Conservation (phyloP, 1,140 invertebrate genomes). For the Tetramorium parvispinum region DNA sequence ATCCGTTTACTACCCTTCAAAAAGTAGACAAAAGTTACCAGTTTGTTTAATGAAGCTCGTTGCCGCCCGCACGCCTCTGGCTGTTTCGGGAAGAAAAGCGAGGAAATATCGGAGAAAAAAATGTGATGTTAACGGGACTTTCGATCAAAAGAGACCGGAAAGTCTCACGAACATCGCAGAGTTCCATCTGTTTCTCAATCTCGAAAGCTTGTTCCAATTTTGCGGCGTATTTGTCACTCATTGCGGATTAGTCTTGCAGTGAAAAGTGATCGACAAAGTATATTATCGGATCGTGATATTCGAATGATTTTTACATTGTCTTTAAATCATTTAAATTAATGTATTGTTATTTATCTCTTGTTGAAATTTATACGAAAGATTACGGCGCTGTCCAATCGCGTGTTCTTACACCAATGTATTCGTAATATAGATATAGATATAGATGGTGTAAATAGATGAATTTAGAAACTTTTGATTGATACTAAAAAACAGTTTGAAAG, state of each 20-base stretch:
- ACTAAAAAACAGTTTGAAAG: no score
- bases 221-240: slow-evolving; percentile 2
- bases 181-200: background rate
- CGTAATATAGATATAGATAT: no score
- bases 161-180: slow-evolving; percentile 1
- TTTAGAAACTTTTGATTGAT: no score
- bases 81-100: background rate
- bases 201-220: background rate
- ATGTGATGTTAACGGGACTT: slow-evolving; percentile 25
- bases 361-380: background rate
- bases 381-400: background rate
- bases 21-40: slow-evolving; percentile 51
- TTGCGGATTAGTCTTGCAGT: slow-evolving; percentile 2
- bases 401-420: no score
- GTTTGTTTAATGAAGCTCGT: slow-evolving; percentile 51
- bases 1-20: slow-evolving; percentile 49
- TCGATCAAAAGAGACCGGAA: slow-evolving; percentile 10
- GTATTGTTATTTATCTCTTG: background rate
- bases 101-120: background rate
- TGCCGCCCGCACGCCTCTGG: background rate
- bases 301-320: background rate
- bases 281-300: background rate
- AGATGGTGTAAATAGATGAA: no score
- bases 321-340: background rate
- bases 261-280: background rate